Evolutionary conservation across 2,888 invertebrate genomes (phyloP).

Genomic region (Euphydryas editha): DNA sequence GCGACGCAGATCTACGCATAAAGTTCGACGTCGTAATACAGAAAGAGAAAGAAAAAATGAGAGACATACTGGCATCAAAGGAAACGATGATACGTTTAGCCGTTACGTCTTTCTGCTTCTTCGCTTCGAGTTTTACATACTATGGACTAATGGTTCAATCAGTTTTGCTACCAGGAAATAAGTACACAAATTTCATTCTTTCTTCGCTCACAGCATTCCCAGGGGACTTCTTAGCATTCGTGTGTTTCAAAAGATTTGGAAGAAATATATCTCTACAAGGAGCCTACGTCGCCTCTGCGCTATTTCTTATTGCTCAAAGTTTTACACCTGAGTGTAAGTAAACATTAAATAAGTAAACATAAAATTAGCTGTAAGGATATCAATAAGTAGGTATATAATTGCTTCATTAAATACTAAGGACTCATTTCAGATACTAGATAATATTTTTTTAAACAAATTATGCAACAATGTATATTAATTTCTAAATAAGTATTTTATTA

Average conservation of each 20-base stretch:
- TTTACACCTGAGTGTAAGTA: constrained; percentile 63
- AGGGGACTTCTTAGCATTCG: constrained; percentile 65
- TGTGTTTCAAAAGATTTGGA: constrained; percentile 62
- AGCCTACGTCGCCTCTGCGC: constrained; percentile 59
- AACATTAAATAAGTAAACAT: not conserved
- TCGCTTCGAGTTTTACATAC: constrained; percentile 68
- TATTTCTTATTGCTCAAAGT: constrained; percentile 61
- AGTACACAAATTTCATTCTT: constrained; percentile 68
- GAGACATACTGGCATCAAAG: constrained; percentile 62
- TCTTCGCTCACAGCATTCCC: constrained; percentile 65
- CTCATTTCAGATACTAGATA: too few relatives aligned
- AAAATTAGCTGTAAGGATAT: not conserved
- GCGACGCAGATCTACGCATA: constrained; percentile 56
- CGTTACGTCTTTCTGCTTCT: constrained; percentile 65
- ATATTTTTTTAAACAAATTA: not conserved
- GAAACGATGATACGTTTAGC: constrained; percentile 63
- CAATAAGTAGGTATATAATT: too few relatives aligned
- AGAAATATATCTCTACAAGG: constrained; percentile 61
- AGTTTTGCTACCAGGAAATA: constrained; percentile 67
- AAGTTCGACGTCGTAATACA: constrained; percentile 61
- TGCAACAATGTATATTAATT: not conserved
- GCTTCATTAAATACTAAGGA: too few relatives aligned
- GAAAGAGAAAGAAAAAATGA: constrained; percentile 60
- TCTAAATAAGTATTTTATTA: constrained; percentile 28
- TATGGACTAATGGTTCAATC: constrained; percentile 66